A percentile compares a stretch with the other conserved stretches of the same genome.
Conservation (phyloP, 1,140 invertebrate genomes). For the Drosophila sproati region DNA sequence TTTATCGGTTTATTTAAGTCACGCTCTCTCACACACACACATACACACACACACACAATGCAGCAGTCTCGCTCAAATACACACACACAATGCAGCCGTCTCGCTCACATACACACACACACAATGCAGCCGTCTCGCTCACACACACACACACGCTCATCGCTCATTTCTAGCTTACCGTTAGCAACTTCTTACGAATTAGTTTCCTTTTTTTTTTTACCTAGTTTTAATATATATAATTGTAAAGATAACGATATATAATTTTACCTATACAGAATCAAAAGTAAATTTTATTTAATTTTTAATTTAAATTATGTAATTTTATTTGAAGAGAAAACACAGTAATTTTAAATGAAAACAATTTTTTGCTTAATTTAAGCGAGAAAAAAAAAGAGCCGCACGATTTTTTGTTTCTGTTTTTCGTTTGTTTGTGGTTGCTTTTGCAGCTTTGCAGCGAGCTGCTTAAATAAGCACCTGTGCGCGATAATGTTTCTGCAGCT, state of each 20-base stretch:
- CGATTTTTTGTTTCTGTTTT: conserved; percentile 18
- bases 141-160: conserved; percentile 19
- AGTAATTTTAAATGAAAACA: conserved; percentile 61
- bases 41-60: not conserved
- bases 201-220: conserved; percentile 65
- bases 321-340: conserved; percentile 66
- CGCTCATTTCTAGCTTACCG: conserved; percentile 40
- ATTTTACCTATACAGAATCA: conserved; percentile 75
- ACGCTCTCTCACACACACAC: conserved; percentile 30
- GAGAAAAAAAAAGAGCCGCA: conserved; percentile 38
- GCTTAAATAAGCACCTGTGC: conserved; percentile 91
- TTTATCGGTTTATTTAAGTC: conserved; percentile 47
- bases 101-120: conserved; percentile 19
- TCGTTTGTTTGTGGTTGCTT: not conserved
- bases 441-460: not conserved
- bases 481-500: conserved; percentile 93
- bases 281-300: conserved; percentile 80
- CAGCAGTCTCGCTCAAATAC: conserved; percentile 33
- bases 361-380: conserved; percentile 67
- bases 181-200: conserved; percentile 54
- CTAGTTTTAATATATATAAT: conserved; percentile 64
- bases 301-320: conserved; percentile 78
- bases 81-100: conserved; percentile 27
- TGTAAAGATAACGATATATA: conserved; percentile 68
- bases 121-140: conserved; percentile 27